Evolutionary conservation across 2,797 vertebrate genomes (phyloP).

Genomic region (Euthynnus affinis): DNA sequence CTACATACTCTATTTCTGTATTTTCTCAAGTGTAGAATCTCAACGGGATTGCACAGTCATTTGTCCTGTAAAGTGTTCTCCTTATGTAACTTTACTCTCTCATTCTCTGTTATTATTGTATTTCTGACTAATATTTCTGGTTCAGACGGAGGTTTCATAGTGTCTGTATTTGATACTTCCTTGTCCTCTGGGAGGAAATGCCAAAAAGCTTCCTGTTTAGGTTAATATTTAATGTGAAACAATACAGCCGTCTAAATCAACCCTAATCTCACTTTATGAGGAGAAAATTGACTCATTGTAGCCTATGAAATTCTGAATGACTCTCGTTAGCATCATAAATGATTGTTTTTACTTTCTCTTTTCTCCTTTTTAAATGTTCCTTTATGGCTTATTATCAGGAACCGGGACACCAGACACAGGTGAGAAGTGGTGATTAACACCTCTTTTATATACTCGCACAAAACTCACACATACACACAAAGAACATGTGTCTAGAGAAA

Average conservation of each 20-base stretch:
- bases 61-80: slow-evolving; percentile 79
- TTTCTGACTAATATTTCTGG: slow-evolving; percentile 76
- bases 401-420: slow-evolving; percentile 98
- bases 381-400: slow-evolving; percentile 86
- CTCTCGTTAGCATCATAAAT: slow-evolving; percentile 61
- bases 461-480: slow-evolving; percentile 31
- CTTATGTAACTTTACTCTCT: slow-evolving; percentile 79
- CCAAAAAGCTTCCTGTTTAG: slow-evolving; percentile 72
- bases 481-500: slow-evolving; percentile 21
- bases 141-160: slow-evolving; percentile 67
- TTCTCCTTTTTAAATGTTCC: slow-evolving; percentile 52
- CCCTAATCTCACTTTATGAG: slow-evolving; percentile 61
- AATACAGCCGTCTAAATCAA: slow-evolving; percentile 69
- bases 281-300: slow-evolving; percentile 48
- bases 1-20: slow-evolving; percentile 76
- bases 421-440: slow-evolving; percentile 82
- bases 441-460: slow-evolving; percentile 22
- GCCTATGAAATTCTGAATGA: slow-evolving; percentile 46
- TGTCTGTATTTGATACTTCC: slow-evolving; percentile 73
- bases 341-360: slow-evolving; percentile 69
- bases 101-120: slow-evolving; percentile 74
- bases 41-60: slow-evolving; percentile 78
- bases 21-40: slow-evolving; percentile 76
- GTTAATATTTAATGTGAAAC: slow-evolving; percentile 81
- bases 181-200: slow-evolving; percentile 68